These are phyloP conservation scores for Deroptyus accipitrinus DNA, from an alignment of 2,113 vertebrate species.

Conservation along the genomic window DNA sequence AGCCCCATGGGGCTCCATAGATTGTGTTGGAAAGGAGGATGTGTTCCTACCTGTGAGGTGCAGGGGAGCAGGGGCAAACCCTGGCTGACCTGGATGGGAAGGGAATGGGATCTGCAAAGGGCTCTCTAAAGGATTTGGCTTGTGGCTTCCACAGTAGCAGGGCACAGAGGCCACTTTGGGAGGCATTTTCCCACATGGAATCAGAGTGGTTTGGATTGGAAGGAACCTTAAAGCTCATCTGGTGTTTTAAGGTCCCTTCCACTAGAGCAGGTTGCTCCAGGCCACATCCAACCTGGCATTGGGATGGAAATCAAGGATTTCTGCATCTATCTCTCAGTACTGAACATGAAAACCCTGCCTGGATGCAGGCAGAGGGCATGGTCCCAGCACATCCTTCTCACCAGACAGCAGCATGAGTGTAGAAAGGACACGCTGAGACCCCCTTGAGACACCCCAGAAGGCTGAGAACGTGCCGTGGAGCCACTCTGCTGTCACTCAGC, in stretches of 20 bases:
- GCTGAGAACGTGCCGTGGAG: background rate
- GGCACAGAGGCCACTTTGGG: background rate
- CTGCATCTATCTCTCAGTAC: rapidly evolving
- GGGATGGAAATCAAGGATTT: background rate
- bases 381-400: background rate
- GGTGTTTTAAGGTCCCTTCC: background rate
- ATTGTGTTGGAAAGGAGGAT: background rate
- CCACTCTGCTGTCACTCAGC: background rate
- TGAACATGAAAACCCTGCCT: background rate
- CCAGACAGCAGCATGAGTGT: background rate
- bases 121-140: background rate
- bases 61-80: background rate
- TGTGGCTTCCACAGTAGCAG: background rate
- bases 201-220: background rate
- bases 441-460: rapidly evolving
- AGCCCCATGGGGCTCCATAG: background rate
- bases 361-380: background rate
- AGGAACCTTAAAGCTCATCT: background rate
- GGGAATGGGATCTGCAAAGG: background rate
- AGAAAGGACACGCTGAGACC: rapidly evolving
- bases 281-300: background rate
- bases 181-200: background rate
- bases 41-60: background rate
- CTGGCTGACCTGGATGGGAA: background rate
- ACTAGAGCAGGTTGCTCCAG: background rate